A percentile compares a stretch with the other conserved stretches of the same genome.
These are phyloP conservation scores for Pardalotus punctatus DNA, from an alignment of 2,113 vertebrate species.

Conservation along the genomic window DNA sequence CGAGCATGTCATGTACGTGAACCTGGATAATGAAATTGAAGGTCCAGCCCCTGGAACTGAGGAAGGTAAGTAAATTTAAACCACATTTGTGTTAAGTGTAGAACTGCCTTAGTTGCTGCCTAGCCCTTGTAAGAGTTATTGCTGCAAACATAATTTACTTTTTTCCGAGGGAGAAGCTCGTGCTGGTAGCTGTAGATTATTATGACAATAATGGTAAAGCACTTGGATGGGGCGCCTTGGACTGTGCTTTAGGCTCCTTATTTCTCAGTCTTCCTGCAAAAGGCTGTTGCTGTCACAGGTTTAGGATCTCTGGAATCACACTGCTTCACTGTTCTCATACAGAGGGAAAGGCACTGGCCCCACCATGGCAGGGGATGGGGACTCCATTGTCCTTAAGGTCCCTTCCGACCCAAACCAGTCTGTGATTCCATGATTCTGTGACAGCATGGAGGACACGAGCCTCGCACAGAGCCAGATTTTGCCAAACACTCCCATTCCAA, in stretches of 20 bases:
- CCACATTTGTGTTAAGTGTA: not conserved
- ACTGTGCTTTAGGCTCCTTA: not conserved
- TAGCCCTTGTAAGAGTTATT: not conserved
- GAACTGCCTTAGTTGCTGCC: not conserved
- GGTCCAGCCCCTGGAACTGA: conserved; percentile 76
- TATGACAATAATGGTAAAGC: not conserved
- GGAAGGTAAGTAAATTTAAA: conserved; percentile 70
- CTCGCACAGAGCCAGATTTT: not conserved
- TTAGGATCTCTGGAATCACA: not conserved
- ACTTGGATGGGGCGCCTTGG: not conserved
- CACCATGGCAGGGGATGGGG: not conserved
- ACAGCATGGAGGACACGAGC: not conserved
- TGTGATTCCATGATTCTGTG: fast-evolving
- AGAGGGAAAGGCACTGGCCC: not conserved
- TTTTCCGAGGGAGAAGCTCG: not conserved
- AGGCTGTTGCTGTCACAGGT: not conserved
- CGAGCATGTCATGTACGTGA: conserved; percentile 71
- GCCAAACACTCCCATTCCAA: not conserved
- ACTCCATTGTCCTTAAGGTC: not conserved
- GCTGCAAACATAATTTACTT: fast-evolving
- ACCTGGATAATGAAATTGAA: conserved; percentile 78
- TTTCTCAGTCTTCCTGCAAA: not conserved
- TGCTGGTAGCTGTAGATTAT: not conserved
- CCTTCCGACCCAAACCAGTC: not conserved
- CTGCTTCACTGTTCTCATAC: not conserved